Base-by-base conservation (phyloP, 2,113 vertebrate genomes). In the Hassar affinis region DNA sequence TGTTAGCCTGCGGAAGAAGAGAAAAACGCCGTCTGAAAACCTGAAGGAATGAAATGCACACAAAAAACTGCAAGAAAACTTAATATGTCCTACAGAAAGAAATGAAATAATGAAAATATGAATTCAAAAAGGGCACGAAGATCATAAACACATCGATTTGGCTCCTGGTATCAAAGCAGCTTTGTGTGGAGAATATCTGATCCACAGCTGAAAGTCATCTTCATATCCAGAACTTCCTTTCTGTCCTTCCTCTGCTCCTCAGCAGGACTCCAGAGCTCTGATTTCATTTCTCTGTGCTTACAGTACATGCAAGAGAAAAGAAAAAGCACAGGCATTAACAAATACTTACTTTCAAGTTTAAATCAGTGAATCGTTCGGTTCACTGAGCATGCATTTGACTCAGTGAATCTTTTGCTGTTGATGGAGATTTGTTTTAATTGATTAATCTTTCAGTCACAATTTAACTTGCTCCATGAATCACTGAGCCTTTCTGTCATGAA, bases 161-260 rank as follows among this genome's bases (percentile, higher is more conserved):
- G 56, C 35, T 79, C 52, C 42, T 61, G 47, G 27, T 42, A 69
- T 82, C 52, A 78, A n/a, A 71, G 47, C 64, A 69, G 9, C 68
- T 72, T 47, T 27, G 69, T 72, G 45, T 49, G 38, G 38, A 42
- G 38, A 77, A 45, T 56, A 42, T 57, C 59, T 76, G 69, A 54
- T 51, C 22, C 77, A 83, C 75, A 82, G 80, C 87, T 68, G 59
- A 86, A 80, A 86, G 77, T 62, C 71, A 74, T 75, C 68, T 57
- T 81, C 56, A 30, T 35, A 33, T 54, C 86, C 87, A 52, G 59
- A 54, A 76, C 80, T 87, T 85, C 83, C 83, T 86, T 80, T 72
- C 74, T 83, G 78, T 72, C 85, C 82, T 88, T 89, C 88, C 89
- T 86, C 78, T 87, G 22, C 42, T 27, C 49, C 42, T 49, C 69